These are phyloP conservation scores for Aldabrachelys gigantea DNA, from an alignment of 2,113 vertebrate genomes.

Conservation along the genomic window DNA sequence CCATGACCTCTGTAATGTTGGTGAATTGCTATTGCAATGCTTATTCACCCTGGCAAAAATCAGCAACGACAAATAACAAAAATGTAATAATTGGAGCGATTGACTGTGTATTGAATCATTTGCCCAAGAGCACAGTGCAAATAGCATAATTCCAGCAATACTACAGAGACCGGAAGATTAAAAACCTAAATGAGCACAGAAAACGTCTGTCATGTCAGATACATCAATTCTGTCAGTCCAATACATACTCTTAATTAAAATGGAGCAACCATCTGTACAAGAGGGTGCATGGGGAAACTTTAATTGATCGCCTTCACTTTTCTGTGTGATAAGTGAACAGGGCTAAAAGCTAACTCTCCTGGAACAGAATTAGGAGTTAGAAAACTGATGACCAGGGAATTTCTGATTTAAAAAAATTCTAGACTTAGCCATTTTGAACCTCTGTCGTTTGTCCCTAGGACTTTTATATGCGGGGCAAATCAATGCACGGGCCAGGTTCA, in stretches of 20 bases:
- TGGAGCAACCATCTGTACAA: conserved; percentile 73
- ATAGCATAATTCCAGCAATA: conserved; percentile 42
- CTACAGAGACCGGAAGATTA: conserved; percentile 59
- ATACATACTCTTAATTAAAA: conserved; percentile 75
- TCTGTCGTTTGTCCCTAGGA: conserved; percentile 7
- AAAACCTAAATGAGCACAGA: conserved; percentile 70
- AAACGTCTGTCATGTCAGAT: conserved; percentile 71
- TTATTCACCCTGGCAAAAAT: conserved; percentile 5
- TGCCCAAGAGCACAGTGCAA: conserved; percentile 27
- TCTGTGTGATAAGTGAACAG: neutral
- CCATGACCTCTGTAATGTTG: neutral
- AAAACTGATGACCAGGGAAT: conserved; percentile 51
- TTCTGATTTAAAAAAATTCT: neutral
- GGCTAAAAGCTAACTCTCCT: conserved; percentile 33
- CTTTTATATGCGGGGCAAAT: neutral
- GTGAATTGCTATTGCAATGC: neutral
- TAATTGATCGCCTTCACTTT: conserved; percentile 53
- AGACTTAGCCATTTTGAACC: conserved; percentile 27
- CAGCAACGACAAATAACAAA: conserved; percentile 57
- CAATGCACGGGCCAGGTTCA: neutral
- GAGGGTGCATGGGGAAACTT: conserved; percentile 63
- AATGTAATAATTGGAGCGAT: conserved; percentile 15
- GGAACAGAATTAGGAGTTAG: conserved; percentile 48
- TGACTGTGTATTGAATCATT: conserved; percentile 39
- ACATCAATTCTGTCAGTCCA: conserved; percentile 63